phyloP scores from a whole-genome alignment of 2,113 vertebrate genomes.

The human region DNA sequence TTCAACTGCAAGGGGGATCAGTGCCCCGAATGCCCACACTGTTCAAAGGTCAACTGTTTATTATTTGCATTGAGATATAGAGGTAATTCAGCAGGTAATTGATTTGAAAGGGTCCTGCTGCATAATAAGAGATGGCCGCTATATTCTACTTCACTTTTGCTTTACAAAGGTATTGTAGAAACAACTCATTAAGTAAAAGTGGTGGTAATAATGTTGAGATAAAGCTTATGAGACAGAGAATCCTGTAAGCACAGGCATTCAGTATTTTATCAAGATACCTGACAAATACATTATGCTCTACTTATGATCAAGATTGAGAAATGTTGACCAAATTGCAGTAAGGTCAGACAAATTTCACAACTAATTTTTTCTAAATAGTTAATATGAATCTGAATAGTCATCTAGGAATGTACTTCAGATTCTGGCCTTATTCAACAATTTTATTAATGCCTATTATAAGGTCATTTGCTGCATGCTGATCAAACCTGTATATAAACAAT shows the following conservation, averaged over 20 bases:
- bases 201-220: background rate
- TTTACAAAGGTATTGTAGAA: background rate
- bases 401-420: background rate
- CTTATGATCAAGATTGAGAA: background rate
- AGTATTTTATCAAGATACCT: background rate
- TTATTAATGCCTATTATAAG: background rate
- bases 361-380: background rate
- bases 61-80: background rate
- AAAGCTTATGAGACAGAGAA: background rate
- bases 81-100: background rate
- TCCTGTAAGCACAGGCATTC: background rate
- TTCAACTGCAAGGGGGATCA: background rate
- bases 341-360: background rate
- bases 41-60: background rate
- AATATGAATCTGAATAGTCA: background rate
- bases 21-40: background rate
- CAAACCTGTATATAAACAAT: background rate
- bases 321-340: background rate
- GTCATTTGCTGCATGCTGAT: background rate
- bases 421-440: background rate
- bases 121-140: background rate
- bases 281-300: background rate
- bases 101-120: background rate
- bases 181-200: background rate
- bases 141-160: background rate